Conservation (phyloP, 1,140 invertebrate genomes). For the Eumeta japonica region DNA sequence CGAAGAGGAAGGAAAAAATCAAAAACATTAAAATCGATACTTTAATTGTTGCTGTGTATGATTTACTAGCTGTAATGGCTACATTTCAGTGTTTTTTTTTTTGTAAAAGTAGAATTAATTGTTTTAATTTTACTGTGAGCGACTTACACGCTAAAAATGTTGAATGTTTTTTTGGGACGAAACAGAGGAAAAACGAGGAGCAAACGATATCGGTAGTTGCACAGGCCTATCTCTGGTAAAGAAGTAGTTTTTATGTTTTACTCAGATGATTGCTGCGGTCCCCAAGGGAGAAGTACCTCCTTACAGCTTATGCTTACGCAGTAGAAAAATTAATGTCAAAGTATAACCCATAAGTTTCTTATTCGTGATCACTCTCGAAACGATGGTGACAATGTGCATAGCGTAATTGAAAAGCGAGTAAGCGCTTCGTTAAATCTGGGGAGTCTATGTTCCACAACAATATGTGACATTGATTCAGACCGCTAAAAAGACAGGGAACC, state of each 20-base stretch:
- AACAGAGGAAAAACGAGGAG: slow-evolving; percentile 20
- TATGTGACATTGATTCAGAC: slow-evolving; percentile 2
- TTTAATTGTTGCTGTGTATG: slow-evolving; percentile 27
- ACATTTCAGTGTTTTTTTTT: slow-evolving; percentile 21
- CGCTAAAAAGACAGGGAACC: slow-evolving; percentile 11
- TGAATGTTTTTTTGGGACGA: slow-evolving; percentile 27
- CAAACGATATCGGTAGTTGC: slow-evolving; percentile 23
- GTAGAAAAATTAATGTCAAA: slow-evolving; percentile 1
- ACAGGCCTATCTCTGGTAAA: slow-evolving; percentile 12
- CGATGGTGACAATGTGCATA: slow-evolving; percentile 4
- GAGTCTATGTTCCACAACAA: slow-evolving; percentile 3
- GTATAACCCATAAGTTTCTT: slow-evolving; percentile 4
- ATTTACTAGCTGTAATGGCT: slow-evolving; percentile 28
- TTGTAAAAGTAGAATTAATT: slow-evolving; percentile 26
- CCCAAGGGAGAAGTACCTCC: slow-evolving; percentile 7
- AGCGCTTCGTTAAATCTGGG: not conserved
- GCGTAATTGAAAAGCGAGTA: no score
- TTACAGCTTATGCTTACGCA: slow-evolving; percentile 4
- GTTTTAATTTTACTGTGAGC: slow-evolving; percentile 27
- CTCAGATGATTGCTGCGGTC: slow-evolving; percentile 6
- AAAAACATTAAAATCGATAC: slow-evolving; percentile 17
- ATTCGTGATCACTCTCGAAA: slow-evolving; percentile 5
- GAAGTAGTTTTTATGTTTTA: slow-evolving; percentile 14
- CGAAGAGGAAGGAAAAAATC: slow-evolving; percentile 15
- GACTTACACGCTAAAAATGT: slow-evolving; percentile 26